A percentile compares a stretch with the other conserved stretches of the same genome.
These are phyloP conservation scores for Heterodera filipjevi DNA, from an alignment of 2,888 invertebrate species.

Conservation along the genomic window DNA sequence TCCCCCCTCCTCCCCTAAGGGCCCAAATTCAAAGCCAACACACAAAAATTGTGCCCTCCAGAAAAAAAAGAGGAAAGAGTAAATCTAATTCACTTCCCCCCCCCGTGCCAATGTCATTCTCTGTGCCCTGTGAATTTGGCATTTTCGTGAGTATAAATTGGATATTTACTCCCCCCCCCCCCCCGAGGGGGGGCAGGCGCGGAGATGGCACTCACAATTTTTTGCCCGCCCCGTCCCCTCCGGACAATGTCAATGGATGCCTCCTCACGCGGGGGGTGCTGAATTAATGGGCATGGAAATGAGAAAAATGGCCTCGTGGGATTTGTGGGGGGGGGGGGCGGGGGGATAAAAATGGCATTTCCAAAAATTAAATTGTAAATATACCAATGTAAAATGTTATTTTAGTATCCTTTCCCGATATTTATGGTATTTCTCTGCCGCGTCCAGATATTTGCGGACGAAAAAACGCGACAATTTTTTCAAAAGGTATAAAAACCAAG, in stretches of 20 bases:
- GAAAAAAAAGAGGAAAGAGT: not conserved
- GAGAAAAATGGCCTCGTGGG: constrained; percentile 3
- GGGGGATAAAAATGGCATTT: not conserved
- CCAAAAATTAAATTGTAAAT: not conserved
- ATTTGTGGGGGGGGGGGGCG: not conserved
- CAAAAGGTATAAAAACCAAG: no score
- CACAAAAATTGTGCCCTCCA: not conserved
- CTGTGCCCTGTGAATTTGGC: not conserved
- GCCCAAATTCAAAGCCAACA: not conserved
- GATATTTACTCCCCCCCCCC: not conserved
- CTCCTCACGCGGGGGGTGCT: not conserved
- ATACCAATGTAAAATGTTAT: not conserved
- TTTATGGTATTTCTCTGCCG: no score
- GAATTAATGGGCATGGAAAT: not conserved
- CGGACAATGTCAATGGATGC: not conserved
- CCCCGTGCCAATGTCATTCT: not conserved
- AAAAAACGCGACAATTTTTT: no score
- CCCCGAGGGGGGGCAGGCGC: not conserved
- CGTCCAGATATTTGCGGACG: no score
- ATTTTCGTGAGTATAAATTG: constrained; percentile 2
- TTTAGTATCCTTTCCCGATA: no score
- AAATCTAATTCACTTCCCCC: not conserved
- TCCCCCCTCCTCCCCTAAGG: not conserved
- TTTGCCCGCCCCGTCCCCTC: not conserved
- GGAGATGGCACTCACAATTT: no score